Base-by-base conservation (phyloP, 2,113 vertebrate genomes). In the Lontra canadensis region DNA sequence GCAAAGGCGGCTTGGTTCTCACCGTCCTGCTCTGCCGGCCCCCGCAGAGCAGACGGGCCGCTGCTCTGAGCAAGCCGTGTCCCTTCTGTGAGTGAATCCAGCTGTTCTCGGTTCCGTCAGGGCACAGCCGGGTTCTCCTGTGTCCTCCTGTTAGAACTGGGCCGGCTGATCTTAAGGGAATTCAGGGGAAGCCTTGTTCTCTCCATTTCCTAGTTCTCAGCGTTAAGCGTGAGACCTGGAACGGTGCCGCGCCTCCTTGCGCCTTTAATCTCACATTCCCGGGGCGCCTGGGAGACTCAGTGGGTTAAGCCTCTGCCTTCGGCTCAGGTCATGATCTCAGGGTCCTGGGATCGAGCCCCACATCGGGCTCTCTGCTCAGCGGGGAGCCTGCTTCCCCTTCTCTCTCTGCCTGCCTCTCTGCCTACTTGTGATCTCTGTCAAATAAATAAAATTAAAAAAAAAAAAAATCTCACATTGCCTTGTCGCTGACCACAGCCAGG, bases 71-170 rank as follows among this genome's bases (percentile, higher is more conserved):
- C 0, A 52, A 25, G 6, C 0, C 29, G 0, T 6, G n/a, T 31
- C 8, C 42, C 42, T 78, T 23, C 8, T 0, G 0, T 4, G 25
- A 9, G 7, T 18, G 6, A 0, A 1, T 1, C 4, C 0, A 26
- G 11, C 61, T 34, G 3, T 0, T 61, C 39, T 49, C 3, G 1
- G 25, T 8, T 21, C 39, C 15, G 6, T 6, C 0, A 1, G 36
- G 3, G 17, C 39, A 8, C 0, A 4, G 39, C 3, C 4, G 15
- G 42, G 49, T 31, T 7, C 0, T 31, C 9, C 1, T 0, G 47
- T 57, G 21, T n/a, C 71, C 20, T 18, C 23, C 20, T 8, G 4
- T n/a, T 20, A 1, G 14, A 20, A 3, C 39, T 23, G 23, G 1
- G 17, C 63, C 21, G 1, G 17, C 63, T 23, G 2, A 0, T 17